Evolutionary conservation across 2,888 invertebrate genomes (phyloP), one percentile per base, ranked within the genome.

Genomic region (Matsumyia berberina): DNA sequence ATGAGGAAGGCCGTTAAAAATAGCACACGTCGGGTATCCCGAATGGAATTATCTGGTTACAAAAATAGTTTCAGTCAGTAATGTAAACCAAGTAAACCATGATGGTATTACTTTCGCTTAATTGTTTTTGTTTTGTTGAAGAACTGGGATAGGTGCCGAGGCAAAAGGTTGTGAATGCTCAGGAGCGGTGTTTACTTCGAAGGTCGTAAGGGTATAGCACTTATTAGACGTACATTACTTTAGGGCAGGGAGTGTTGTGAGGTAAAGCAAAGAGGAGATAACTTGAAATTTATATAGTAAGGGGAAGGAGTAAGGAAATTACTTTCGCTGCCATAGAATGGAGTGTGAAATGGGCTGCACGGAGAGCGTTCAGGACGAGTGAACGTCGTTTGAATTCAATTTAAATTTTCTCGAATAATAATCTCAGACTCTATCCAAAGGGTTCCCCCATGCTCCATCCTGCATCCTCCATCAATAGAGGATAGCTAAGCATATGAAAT

Each of bases 41-140:
- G 35, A 73, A 64, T 73, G 62, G 62, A 73, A 53, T 53, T 64
- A 35, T 11, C 12, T 4, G 35, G 15, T 8, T 60, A 62, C 42
- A 35, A 2, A 70, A 69, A 66, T 66, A 66, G 66, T 33, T 11
- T 4, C 24, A 15, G 12, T 9, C n/a, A 2, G 57, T 19, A 37
- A 17, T 33, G 24, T 24, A 24, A n/a, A 9, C 11, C 9, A 12
- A 12, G 15, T 15, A 11, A 33, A 46, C 8, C 33, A 3, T 24
- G 39, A 24, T 58, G 4, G 3, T 62, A 33, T 62, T 46, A 33
- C 11, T 15, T 31, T 33, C 11, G 15, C 17, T 39, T 33, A 62
- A 46, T 35, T 19, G 19, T n/a, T 33, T 60, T 31, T 31, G 44
- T 44, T 31, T 15, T 12, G 29, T 31, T 55, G 11, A 19, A 12